Evolutionary conservation across 2,888 invertebrate genomes (phyloP).

Genomic region (Drosophila gaucha): DNA sequence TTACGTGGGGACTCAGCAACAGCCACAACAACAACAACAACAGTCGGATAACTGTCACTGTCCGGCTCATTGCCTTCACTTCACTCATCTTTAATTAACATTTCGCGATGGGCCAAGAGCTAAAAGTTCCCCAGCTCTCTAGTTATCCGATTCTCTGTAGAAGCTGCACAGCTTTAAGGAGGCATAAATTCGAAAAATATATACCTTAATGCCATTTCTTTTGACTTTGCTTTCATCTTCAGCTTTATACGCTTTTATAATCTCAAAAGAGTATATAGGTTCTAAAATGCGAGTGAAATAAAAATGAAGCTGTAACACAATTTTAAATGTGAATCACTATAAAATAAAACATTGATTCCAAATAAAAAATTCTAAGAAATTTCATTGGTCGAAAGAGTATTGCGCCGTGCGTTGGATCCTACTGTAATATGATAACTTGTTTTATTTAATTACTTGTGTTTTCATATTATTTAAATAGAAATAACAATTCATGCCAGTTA

Average conservation of each 20-base stretch:
- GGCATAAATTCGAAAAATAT: conserved; percentile 5
- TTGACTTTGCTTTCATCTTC: conserved; percentile 42
- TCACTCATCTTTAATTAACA: conserved; percentile 71
- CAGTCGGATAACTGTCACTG: conserved; percentile 22
- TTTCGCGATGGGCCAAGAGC: conserved; percentile 58
- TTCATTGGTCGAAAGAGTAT: not conserved
- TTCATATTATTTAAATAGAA: conserved; percentile 45
- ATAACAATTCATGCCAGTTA: conserved; percentile 45
- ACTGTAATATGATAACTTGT: too few species aligned
- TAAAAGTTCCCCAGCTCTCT: conserved; percentile 3
- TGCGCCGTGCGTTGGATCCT: not conserved
- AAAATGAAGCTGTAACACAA: too few species aligned
- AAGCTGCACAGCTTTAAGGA: conserved; percentile 32
- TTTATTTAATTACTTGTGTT: conserved; percentile 23
- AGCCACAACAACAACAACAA: conserved; percentile 11
- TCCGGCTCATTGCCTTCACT: conserved; percentile 49
- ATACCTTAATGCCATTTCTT: conserved; percentile 38
- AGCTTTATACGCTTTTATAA: too few species aligned
- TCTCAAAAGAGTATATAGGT: too few species aligned
- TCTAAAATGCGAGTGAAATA: too few species aligned
- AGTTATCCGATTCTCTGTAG: not conserved
- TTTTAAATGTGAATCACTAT: too few species aligned
- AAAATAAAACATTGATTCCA: too few species aligned
- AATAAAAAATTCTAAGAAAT: not conserved
- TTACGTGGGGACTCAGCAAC: conserved; percentile 52